These are phyloP conservation scores for Campylomormyrus tamandua DNA, from an alignment of 2,113 vertebrate species.

Conservation along the genomic window DNA sequence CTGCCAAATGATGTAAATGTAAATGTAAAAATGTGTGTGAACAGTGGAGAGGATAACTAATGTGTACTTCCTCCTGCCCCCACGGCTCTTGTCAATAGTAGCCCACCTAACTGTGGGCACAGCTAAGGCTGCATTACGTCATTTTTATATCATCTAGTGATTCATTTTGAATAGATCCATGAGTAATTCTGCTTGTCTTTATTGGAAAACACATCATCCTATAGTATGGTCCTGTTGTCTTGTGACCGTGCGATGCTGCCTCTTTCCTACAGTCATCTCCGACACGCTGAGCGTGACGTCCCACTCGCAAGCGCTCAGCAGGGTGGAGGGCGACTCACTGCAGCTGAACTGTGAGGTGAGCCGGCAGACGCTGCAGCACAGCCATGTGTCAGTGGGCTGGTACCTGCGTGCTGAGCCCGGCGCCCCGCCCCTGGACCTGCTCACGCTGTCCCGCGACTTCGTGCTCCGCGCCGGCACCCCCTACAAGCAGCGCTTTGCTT, in stretches of 20 bases:
- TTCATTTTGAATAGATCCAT: neutral
- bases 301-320: constrained; percentile 72
- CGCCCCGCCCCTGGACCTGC: constrained; percentile 66
- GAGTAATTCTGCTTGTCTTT: neutral
- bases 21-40: too few species aligned
- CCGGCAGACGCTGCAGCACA: constrained; percentile 77
- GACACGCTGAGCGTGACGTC: constrained; percentile 74
- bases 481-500: constrained; percentile 80
- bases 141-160: neutral
- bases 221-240: neutral
- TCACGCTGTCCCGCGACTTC: constrained; percentile 84
- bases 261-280: constrained; percentile 72
- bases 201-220: neutral
- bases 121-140: neutral
- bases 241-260: neutral
- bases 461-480: constrained; percentile 71
- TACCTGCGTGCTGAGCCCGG: constrained; percentile 68
- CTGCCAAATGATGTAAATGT: too few species aligned
- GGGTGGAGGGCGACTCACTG: constrained; percentile 81
- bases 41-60: neutral
- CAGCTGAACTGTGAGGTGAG: constrained; percentile 83
- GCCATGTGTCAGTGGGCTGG: constrained; percentile 86
- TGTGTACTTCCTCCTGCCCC: neutral
- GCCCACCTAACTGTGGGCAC: neutral
- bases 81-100: neutral